Evolutionary conservation across 2,888 invertebrate species (phyloP).

Genomic region (Drosophila cognata): DNA sequence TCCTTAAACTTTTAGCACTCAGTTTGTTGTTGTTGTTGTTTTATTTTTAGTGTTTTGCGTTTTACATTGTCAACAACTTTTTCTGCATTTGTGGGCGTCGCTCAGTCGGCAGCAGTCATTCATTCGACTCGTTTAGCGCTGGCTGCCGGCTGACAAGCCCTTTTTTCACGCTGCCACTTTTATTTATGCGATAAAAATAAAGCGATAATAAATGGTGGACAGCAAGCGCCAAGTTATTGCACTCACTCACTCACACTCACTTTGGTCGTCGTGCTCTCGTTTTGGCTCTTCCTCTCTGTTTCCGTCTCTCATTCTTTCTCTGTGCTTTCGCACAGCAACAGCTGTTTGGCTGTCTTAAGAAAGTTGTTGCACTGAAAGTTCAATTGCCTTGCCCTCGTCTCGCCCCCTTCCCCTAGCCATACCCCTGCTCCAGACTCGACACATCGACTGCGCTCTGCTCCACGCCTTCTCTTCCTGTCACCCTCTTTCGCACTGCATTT

Average conservation of each 20-base stretch:
- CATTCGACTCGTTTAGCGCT: constrained; percentile 33
- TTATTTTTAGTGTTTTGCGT: constrained; percentile 11
- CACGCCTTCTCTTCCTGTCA: constrained; percentile 4
- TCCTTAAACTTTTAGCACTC: constrained; percentile 70
- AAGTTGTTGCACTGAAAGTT: constrained; percentile 76
- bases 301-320: constrained; percentile 4
- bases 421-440: constrained; percentile 5
- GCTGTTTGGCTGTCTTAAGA: constrained; percentile 69
- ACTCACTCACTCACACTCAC: constrained; percentile 48
- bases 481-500: constrained; percentile 54
- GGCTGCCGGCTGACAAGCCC: constrained; percentile 67
- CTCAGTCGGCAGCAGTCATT: constrained; percentile 12
- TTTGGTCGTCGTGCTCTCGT: neutral
- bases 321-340: constrained; percentile 51
- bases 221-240: constrained; percentile 75
- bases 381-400: constrained; percentile 70
- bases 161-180: constrained; percentile 69
- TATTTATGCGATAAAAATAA: constrained; percentile 81
- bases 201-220: constrained; percentile 76
- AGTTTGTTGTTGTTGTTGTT: constrained; percentile 15
- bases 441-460: constrained; percentile 23
- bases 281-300: neutral
- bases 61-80: constrained; percentile 31
- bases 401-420: constrained; percentile 40
- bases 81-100: constrained; percentile 30